Conservation (phyloP, 2,888 invertebrate species). For the Alloscopus bannaensis region DNA sequence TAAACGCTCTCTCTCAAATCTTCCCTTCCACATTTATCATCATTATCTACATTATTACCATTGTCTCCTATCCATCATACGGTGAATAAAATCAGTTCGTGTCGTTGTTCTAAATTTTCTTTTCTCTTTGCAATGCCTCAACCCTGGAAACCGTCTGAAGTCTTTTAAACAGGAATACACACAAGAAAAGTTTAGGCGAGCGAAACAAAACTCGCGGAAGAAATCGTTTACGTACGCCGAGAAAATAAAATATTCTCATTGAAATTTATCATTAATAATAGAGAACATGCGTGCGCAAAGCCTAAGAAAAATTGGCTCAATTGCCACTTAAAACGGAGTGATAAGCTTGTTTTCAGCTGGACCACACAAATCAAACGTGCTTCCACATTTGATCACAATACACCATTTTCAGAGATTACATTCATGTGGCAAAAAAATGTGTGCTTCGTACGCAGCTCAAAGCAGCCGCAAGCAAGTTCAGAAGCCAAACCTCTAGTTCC, state of each 20-base stretch:
- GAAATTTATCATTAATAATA: constrained; percentile 54
- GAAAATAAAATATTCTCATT: constrained; percentile 45
- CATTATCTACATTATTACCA: constrained; percentile 43
- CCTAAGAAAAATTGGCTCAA: constrained; percentile 52
- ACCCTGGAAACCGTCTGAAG: no score
- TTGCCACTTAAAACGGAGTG: constrained; percentile 53
- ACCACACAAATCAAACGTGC: not conserved
- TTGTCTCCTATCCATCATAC: constrained; percentile 53
- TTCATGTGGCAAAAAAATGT: no score
- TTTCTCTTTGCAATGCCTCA: constrained; percentile 5
- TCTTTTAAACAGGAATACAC: no score
- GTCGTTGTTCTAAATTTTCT: no score
- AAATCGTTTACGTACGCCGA: not conserved
- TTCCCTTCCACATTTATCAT: constrained; percentile 53
- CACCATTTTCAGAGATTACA: no score
- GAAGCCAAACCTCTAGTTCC: constrained; percentile 16
- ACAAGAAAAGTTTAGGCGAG: no score
- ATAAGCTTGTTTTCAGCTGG: not conserved
- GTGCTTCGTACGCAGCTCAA: no score
- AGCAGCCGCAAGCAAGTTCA: constrained; percentile 8
- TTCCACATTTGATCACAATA: not conserved
- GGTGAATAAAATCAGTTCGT: not conserved
- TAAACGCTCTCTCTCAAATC: constrained; percentile 52
- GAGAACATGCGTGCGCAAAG: not conserved
- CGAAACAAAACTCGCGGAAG: no score